Evolutionary conservation across 2,888 invertebrate species (phyloP), one percentile per base, ranked within the genome.

Genomic region (Carabus problematicus): DNA sequence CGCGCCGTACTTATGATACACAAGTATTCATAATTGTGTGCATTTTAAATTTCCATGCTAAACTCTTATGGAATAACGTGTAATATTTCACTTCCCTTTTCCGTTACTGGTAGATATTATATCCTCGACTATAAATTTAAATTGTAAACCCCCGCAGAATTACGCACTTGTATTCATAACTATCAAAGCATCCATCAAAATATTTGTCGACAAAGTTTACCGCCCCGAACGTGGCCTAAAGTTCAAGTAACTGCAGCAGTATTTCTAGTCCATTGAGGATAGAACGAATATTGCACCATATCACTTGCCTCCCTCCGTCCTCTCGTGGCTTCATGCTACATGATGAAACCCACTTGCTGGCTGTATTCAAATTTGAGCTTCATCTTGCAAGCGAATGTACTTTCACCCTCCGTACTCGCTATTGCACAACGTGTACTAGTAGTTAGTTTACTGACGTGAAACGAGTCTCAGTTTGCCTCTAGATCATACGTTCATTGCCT

Each of bases 281-380:
- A 47, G 39, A 41, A 62, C 29, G 64, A 64, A 56, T 56, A 64
- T 64, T 45, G 47, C 39, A 56, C 47, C 47, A 47, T 11, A 47
- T 47, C 16, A 8, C 11, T 29, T 63, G 54, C 52, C 40, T 63
- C 12, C 54, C 40, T 52, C 49, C 63, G n/a, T n/a, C n/a, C n/a
- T n/a, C n/a, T n/a, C n/a, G n/a, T 29, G 3, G 6, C 29, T 29
- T 2, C 29, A 29, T 6, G 29, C n/a, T 29, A 6, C 29, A 29
- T 29, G 29, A 29, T 29, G 9, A 42, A 60, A 19, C 16, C n/a
- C 41, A 14, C 16, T 39, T 52, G 42, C 54, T 49, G 45, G 19
- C 16, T 64, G 45, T 58, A 64, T 64, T 64, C 64, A 64, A 64
- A 64, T 64, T 64, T 64, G 43, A 47, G 58, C 64, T 64, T 64